Percentiles rank a stretch among this genome's conserved stretches.
These are phyloP conservation scores for Celastrina argiolus DNA, from an alignment of 2,888 invertebrate species.

Conservation along the genomic window DNA sequence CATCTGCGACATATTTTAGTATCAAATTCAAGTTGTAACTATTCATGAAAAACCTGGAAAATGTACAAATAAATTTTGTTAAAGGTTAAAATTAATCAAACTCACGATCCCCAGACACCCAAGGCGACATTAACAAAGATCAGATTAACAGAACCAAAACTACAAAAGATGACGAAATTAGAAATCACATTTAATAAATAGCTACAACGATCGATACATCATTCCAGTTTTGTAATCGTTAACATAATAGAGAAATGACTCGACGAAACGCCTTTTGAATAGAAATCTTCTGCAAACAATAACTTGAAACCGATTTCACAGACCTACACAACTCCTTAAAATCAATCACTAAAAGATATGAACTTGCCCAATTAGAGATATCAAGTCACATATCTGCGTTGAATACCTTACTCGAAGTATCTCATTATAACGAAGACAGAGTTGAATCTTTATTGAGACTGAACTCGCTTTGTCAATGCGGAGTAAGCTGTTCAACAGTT, in stretches of 20 bases:
- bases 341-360: too few species aligned
- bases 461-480: too few species aligned
- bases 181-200: conserved; percentile 32
- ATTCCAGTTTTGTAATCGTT: conserved; percentile 25
- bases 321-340: too few species aligned
- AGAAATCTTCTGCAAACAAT: conserved; percentile 46
- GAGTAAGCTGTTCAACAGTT: too few species aligned
- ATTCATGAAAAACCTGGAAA: background rate
- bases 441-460: too few species aligned
- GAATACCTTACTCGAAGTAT: too few species aligned
- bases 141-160: conserved; percentile 5
- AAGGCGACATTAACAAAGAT: conserved; percentile 15
- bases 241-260: conserved; percentile 38
- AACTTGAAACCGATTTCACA: conserved; percentile 44
- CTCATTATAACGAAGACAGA: too few species aligned
- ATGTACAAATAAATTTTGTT: background rate
- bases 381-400: too few species aligned
- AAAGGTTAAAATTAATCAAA: conserved; percentile 18
- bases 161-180: conserved; percentile 25
- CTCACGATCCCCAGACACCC: background rate
- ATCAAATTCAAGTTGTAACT: too few species aligned
- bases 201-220: conserved; percentile 29
- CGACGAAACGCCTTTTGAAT: conserved; percentile 46
- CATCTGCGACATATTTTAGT: too few species aligned
- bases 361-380: too few species aligned